Conservation (phyloP, 2,888 invertebrate species). For the Chymomyza procnemis region DNA sequence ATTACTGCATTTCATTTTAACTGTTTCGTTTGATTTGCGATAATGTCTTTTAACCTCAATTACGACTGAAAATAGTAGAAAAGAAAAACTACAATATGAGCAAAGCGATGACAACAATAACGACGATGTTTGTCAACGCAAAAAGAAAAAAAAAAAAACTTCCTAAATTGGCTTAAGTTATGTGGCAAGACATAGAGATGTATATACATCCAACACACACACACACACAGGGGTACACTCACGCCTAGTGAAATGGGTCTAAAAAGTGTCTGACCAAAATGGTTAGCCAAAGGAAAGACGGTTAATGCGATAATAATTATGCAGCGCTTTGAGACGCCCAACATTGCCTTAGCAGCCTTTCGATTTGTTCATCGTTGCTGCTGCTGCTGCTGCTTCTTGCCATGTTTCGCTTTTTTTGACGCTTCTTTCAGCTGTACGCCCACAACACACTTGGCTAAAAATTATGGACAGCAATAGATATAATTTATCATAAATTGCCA, state of each 20-base stretch:
- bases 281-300: slow-evolving; percentile 17
- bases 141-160: too few species aligned
- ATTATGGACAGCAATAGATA: not conserved
- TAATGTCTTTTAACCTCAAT: slow-evolving; percentile 37
- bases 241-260: not conserved
- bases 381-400: not conserved
- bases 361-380: not conserved
- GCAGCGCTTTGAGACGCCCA: slow-evolving; percentile 39
- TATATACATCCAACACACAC: slow-evolving; percentile 17
- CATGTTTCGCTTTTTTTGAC: too few species aligned
- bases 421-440: not conserved
- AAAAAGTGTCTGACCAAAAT: not conserved
- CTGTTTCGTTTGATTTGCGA: slow-evolving; percentile 7
- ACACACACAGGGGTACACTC: slow-evolving; percentile 11
- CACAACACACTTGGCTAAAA: not conserved
- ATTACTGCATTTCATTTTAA: not conserved
- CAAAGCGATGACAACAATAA: not conserved
- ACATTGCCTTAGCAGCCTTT: not conserved
- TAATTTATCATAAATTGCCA: not conserved
- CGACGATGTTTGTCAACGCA: slow-evolving; percentile 16
- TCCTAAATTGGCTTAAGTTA: slow-evolving; percentile 60
- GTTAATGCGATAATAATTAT: slow-evolving; percentile 69
- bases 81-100: not conserved
- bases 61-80: slow-evolving; percentile 25
- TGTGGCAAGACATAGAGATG: slow-evolving; percentile 11